A percentile compares a stretch with the other conserved stretches of the same genome.
Conservation (phyloP, 2,888 invertebrate species). For the Carabus problematicus region DNA sequence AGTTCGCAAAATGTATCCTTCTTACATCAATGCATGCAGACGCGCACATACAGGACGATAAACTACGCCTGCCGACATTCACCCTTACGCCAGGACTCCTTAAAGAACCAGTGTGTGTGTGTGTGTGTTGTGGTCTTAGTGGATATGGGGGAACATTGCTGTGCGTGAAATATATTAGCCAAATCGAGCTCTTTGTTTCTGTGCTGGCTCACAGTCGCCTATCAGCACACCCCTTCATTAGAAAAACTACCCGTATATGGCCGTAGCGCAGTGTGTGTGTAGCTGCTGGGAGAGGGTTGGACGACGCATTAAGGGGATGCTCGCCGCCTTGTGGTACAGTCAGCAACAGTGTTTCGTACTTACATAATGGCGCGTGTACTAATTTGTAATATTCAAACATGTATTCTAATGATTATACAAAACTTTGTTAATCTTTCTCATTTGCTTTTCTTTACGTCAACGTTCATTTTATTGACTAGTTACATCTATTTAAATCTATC, state of each 20-base stretch:
- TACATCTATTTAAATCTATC: too few relatives aligned
- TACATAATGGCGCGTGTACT: background rate
- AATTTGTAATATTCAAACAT: background rate
- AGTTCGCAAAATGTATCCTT: constrained; percentile 37
- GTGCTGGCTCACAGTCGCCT: constrained; percentile 46
- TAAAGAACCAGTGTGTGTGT: background rate
- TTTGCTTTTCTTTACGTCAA: background rate
- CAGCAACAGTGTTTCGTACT: background rate
- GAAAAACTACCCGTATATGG: constrained; percentile 47
- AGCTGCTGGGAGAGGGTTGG: background rate
- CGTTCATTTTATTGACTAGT: background rate
- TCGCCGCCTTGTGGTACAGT: background rate
- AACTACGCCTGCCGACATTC: constrained; percentile 7
- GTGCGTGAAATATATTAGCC: constrained; percentile 48
- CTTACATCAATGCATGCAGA: constrained; percentile 39
- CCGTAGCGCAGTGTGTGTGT: too few relatives aligned
- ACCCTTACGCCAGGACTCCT: background rate
- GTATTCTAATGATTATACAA: background rate
- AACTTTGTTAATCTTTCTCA: background rate
- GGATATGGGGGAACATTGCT: background rate
- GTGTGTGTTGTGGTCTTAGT: too few relatives aligned
- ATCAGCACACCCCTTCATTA: constrained; percentile 46
- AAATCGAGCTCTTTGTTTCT: constrained; percentile 50
- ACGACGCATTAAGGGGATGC: background rate
- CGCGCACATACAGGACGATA: constrained; percentile 11